Evolutionary conservation across 1,140 invertebrate genomes (phyloP).

Genomic region (Phthorimaea operculella): DNA sequence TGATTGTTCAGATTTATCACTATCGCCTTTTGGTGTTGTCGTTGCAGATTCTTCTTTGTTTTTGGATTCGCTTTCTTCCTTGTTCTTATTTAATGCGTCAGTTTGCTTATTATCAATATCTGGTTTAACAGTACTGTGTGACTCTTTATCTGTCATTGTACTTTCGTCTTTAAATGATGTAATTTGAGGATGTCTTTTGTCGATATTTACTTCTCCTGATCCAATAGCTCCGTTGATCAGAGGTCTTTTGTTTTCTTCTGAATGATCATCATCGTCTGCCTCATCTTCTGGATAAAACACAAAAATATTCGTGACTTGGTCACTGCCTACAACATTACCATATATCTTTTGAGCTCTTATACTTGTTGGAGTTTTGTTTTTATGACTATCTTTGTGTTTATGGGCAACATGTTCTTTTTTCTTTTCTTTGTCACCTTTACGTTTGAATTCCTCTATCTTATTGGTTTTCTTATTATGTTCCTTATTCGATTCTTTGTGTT

Average conservation of each 20-base stretch:
- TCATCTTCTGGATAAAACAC: constrained; percentile 20
- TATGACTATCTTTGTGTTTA: too few relatives aligned
- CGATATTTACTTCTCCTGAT: neutral
- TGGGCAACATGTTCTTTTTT: too few relatives aligned
- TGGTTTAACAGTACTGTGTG: too few relatives aligned
- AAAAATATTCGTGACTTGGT: constrained; percentile 37
- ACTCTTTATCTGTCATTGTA: neutral
- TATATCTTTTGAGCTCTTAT: constrained; percentile 23
- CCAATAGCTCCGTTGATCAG: neutral
- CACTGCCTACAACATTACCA: constrained; percentile 26
- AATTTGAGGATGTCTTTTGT: neutral
- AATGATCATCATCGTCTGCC: neutral
- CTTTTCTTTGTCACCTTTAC: too few relatives aligned
- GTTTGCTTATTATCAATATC: too few relatives aligned
- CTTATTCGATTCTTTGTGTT: too few relatives aligned
- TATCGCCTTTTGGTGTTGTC: neutral
- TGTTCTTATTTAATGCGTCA: too few relatives aligned
- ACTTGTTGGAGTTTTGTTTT: too few relatives aligned
- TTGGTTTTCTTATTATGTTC: too few relatives aligned
- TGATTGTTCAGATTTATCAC: too few relatives aligned
- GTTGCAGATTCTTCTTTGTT: neutral
- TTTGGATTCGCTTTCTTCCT: too few relatives aligned
- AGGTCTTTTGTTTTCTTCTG: neutral
- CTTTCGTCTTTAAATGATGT: neutral
- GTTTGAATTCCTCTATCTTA: too few relatives aligned